These are phyloP conservation scores for Chlorops oryzae DNA, from an alignment of 1,140 invertebrate genomes.

Conservation along the genomic window DNA sequence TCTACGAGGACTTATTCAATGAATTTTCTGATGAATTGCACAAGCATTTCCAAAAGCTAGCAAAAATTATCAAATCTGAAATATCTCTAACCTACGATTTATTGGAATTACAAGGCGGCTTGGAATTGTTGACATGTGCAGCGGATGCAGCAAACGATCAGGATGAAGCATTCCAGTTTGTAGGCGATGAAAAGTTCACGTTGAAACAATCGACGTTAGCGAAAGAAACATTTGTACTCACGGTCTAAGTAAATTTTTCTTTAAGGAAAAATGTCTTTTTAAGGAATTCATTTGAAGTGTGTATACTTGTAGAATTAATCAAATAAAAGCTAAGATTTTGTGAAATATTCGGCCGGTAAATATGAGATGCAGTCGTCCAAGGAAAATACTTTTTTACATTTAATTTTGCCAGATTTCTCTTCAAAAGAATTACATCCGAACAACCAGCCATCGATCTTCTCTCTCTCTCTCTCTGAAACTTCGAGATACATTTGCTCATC, in stretches of 20 bases:
- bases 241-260: conserved; percentile 11
- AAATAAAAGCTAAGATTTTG: too few relatives aligned
- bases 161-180: conserved; percentile 17
- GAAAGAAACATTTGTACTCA: conserved; percentile 16
- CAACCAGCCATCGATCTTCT: too few relatives aligned
- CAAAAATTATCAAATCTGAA: conserved; percentile 60
- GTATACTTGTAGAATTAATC: too few relatives aligned
- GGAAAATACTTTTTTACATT: too few relatives aligned
- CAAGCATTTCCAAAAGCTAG: conserved; percentile 56
- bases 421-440: too few relatives aligned
- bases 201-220: conserved; percentile 18
- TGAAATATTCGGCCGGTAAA: too few relatives aligned
- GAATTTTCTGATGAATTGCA: conserved; percentile 54
- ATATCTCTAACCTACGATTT: conserved; percentile 57
- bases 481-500: too few relatives aligned
- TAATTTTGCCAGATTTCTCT: too few relatives aligned
- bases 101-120: conserved; percentile 60
- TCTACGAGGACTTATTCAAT: conserved; percentile 59
- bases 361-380: too few relatives aligned
- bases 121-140: conserved; percentile 61
- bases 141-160: conserved; percentile 38
- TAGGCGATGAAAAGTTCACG: conserved; percentile 1
- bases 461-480: too few relatives aligned
- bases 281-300: too few relatives aligned
- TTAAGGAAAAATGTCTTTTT: neutral